A percentile compares a stretch with the other conserved stretches of the same genome.
Evolutionary conservation across 2,797 vertebrate species (phyloP).

Genomic region (Galaxias olidus): DNA sequence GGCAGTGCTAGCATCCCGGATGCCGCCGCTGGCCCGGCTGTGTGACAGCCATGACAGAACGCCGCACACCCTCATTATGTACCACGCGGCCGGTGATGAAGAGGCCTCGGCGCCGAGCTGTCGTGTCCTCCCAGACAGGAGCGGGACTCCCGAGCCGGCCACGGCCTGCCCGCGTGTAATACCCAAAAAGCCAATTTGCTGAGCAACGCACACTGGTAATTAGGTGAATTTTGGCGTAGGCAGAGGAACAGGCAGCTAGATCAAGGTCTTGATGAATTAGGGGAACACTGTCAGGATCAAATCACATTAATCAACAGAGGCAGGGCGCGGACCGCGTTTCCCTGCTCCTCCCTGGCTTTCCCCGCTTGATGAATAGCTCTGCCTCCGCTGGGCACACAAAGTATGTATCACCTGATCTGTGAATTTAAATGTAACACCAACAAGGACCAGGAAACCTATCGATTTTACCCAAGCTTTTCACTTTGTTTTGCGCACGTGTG

Average conservation of each 20-base stretch:
- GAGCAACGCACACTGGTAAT: slow-evolving; percentile 71
- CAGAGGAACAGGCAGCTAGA: slow-evolving; percentile 67
- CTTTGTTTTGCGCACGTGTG: slow-evolving; percentile 12
- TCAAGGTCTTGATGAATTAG: slow-evolving; percentile 82
- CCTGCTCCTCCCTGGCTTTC: slow-evolving; percentile 38
- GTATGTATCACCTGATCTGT: slow-evolving; percentile 65
- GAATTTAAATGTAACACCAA: slow-evolving; percentile 67
- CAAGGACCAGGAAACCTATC: slow-evolving; percentile 58
- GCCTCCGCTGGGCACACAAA: slow-evolving; percentile 24
- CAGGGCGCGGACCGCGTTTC: slow-evolving; percentile 58
- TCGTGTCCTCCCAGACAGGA: slow-evolving; percentile 53
- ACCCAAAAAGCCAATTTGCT: slow-evolving; percentile 69
- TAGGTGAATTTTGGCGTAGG: slow-evolving; percentile 75
- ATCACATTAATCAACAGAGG: slow-evolving; percentile 83
- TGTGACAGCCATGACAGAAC: slow-evolving; percentile 54
- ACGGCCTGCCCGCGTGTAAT: slow-evolving; percentile 52
- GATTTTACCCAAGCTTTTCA: slow-evolving; percentile 50
- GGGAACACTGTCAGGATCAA: slow-evolving; percentile 70
- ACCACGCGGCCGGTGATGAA: slow-evolving; percentile 63
- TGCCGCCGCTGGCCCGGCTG: slow-evolving; percentile 25
- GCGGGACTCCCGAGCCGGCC: slow-evolving; percentile 57
- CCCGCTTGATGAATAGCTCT: slow-evolving; percentile 69
- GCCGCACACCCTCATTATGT: slow-evolving; percentile 54
- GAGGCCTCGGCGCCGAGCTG: slow-evolving; percentile 30
- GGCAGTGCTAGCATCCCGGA: neutral